Percentiles rank a stretch among this genome's conserved stretches.
phyloP scores from a whole-genome alignment of 2,888 invertebrate species.

The Euzetes globulus region DNA sequence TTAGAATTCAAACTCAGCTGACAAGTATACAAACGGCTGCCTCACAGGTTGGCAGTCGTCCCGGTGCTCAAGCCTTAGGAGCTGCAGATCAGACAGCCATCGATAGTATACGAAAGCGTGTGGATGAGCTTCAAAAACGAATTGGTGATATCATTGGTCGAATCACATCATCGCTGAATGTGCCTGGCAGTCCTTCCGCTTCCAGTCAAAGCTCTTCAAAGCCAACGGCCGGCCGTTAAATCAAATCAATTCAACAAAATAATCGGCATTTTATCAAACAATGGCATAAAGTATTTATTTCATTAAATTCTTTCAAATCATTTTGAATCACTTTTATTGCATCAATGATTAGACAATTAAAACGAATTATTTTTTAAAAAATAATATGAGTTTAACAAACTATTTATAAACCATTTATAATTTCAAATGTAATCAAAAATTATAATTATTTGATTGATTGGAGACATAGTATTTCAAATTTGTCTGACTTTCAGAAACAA shows the following conservation, averaged over 20 bases:
- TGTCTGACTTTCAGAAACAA: too few relatives aligned
- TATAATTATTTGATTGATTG: too few relatives aligned
- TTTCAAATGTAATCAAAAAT: too few relatives aligned
- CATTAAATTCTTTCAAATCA: too few relatives aligned
- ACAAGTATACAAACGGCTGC: slow-evolving; percentile 17
- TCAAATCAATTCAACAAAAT: background rate
- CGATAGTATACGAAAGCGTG: slow-evolving; percentile 2
- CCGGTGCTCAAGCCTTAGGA: background rate
- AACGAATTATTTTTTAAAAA: too few relatives aligned
- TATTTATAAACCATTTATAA: too few relatives aligned
- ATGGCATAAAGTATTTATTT: background rate
- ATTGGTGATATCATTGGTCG: slow-evolving; percentile 24
- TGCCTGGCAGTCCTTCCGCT: background rate
- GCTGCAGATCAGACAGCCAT: slow-evolving; percentile 12
- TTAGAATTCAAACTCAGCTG: slow-evolving; percentile 32
- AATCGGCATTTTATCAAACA: background rate
- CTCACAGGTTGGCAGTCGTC: background rate
- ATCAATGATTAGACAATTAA: too few relatives aligned
- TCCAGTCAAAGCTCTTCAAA: background rate
- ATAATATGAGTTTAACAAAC: too few relatives aligned
- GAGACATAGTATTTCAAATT: too few relatives aligned
- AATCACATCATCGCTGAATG: background rate
- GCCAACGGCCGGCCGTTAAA: background rate
- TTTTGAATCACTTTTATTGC: too few relatives aligned
- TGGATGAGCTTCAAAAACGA: background rate